Percentiles rank a stretch among this genome's conserved stretches.
Conservation (phyloP, 2,888 invertebrate genomes). For the Dorcus hopei region DNA sequence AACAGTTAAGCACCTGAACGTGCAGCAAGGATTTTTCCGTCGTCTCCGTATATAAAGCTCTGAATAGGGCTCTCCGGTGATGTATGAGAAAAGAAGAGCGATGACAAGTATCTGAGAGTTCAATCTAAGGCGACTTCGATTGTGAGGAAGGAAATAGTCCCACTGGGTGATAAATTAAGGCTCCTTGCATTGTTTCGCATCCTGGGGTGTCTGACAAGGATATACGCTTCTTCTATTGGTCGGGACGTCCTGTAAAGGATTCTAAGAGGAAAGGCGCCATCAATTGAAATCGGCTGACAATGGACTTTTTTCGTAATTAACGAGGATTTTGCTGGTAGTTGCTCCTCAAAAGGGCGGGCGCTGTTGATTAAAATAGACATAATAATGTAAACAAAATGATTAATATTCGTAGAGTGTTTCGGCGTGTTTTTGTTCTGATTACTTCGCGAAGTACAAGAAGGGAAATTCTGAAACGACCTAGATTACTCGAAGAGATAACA, state of each 20-base stretch:
- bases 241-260: constrained; percentile 39
- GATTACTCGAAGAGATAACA: no score
- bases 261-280: constrained; percentile 42
- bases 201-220: constrained; percentile 46
- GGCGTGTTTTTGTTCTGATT: background rate
- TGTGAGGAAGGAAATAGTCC: constrained; percentile 47
- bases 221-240: constrained; percentile 42
- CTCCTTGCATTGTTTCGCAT: constrained; percentile 47
- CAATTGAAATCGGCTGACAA: constrained; percentile 47
- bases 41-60: constrained; percentile 17
- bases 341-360: constrained; percentile 10
- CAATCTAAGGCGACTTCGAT: constrained; percentile 47
- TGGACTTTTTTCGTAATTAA: constrained; percentile 46
- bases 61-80: constrained; percentile 25
- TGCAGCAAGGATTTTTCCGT: constrained; percentile 19
- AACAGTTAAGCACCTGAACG: constrained; percentile 31
- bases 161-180: constrained; percentile 50
- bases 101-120: constrained; percentile 46
- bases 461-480: no score
- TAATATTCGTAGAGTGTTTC: constrained; percentile 8
- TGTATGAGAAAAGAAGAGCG: constrained; percentile 37
- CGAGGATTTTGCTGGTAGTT: constrained; percentile 36
- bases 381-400: constrained; percentile 17
- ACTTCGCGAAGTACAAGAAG: no score
- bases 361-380: background rate